These are phyloP conservation scores for Mermis nigrescens DNA, from an alignment of 2,888 invertebrate genomes.

Conservation along the genomic window DNA sequence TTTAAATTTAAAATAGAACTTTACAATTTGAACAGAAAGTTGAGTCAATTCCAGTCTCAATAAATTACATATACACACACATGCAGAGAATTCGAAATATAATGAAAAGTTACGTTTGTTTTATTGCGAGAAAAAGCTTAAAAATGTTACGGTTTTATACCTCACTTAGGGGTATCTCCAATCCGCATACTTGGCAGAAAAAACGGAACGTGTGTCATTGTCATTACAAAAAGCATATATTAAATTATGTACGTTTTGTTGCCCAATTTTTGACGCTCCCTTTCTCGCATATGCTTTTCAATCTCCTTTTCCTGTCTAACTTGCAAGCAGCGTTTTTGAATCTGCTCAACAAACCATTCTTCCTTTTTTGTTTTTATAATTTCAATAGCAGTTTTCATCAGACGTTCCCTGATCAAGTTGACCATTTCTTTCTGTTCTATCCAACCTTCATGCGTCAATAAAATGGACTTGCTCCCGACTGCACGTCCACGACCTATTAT, in stretches of 20 bases:
- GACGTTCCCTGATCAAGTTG: constrained; percentile 28
- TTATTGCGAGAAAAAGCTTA: too few relatives aligned
- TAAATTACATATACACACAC: too few relatives aligned
- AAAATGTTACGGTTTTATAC: too few relatives aligned
- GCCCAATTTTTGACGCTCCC: not conserved
- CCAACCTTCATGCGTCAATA: constrained; percentile 22
- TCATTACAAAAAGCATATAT: too few relatives aligned
- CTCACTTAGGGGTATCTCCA: too few relatives aligned
- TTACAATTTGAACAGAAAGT: too few relatives aligned
- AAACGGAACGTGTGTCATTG: too few relatives aligned
- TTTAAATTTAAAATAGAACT: too few relatives aligned
- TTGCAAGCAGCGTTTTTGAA: not conserved
- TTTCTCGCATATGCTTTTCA: not conserved
- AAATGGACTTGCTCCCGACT: constrained; percentile 26
- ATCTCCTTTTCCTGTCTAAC: not conserved
- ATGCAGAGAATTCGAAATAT: too few relatives aligned
- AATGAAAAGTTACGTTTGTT: too few relatives aligned
- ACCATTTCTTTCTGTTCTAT: constrained; percentile 28
- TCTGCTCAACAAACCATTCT: not conserved
- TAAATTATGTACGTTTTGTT: not conserved
- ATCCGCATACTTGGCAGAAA: too few relatives aligned
- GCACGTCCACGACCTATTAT: constrained; percentile 32
- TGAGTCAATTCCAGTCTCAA: too few relatives aligned
- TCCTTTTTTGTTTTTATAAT: not conserved
- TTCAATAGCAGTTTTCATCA: constrained; percentile 23